These are phyloP conservation scores for Pollenia angustigena DNA, from an alignment of 2,888 invertebrate species.

Conservation along the genomic window DNA sequence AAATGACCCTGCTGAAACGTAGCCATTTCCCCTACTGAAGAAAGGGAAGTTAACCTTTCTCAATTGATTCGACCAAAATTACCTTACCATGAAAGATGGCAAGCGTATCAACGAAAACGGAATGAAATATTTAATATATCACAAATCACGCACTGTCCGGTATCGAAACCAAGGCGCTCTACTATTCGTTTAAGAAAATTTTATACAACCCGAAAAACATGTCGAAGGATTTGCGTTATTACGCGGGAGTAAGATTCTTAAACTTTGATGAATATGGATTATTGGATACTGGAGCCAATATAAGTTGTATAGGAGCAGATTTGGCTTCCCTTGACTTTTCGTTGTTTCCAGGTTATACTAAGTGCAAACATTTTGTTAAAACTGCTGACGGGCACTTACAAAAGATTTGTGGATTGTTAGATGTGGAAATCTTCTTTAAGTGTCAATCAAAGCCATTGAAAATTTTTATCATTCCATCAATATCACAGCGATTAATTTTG, in stretches of 20 bases:
- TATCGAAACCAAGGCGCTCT: background rate
- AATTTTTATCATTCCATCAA: too few species aligned
- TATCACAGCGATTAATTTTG: too few species aligned
- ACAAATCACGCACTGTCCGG: background rate
- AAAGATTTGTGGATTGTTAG: too few species aligned
- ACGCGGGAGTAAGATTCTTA: constrained; percentile 11
- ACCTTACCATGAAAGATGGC: constrained; percentile 7
- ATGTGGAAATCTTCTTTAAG: too few species aligned
- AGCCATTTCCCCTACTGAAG: background rate
- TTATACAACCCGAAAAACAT: constrained; percentile 1
- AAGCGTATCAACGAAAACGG: constrained; percentile 5
- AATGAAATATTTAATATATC: constrained; percentile 16
- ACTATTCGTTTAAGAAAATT: constrained; percentile 10
- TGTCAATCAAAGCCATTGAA: too few species aligned
- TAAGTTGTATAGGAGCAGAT: too few species aligned
- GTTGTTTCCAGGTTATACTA: background rate
- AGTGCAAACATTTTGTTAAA: constrained; percentile 4
- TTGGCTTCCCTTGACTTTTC: constrained; percentile 13
- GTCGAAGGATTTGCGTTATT: constrained; percentile 27
- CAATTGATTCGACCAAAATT: background rate
- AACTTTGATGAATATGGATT: constrained; percentile 4
- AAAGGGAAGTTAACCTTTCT: background rate
- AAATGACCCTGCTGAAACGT: constrained; percentile 9
- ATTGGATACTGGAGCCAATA: too few species aligned
- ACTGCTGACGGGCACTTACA: constrained; percentile 39